A percentile compares a stretch with the other conserved stretches of the same genome.
phyloP scores from a whole-genome alignment of 2,113 vertebrate species.

The Mirza zaza region DNA sequence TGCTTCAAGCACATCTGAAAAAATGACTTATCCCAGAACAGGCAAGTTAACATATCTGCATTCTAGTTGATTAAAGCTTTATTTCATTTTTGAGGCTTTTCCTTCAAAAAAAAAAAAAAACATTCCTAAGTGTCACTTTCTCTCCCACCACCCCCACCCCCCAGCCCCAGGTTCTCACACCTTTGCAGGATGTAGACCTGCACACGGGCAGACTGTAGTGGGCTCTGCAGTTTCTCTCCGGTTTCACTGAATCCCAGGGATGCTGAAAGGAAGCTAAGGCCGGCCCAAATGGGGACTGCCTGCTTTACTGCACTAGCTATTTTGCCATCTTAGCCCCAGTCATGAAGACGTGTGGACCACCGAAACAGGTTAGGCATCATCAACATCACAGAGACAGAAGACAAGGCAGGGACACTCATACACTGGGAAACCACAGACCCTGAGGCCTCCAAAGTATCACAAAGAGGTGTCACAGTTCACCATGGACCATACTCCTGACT shows the following conservation, averaged over 20 bases:
- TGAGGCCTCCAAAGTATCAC: neutral
- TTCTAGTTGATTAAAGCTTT: slow-evolving; percentile 50
- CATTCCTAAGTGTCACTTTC: neutral
- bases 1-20: slow-evolving; percentile 30
- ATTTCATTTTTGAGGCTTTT: slow-evolving; percentile 39
- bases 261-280: neutral
- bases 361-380: neutral
- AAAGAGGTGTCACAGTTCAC: neutral
- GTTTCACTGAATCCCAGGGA: neutral
- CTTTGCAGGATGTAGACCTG: neutral
- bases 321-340: neutral
- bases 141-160: neutral
- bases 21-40: slow-evolving; percentile 16
- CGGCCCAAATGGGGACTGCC: too few species aligned
- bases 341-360: neutral
- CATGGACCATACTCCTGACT: neutral
- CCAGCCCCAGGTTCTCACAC: neutral
- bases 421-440: neutral
- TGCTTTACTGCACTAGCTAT: neutral
- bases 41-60: slow-evolving; percentile 21
- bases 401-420: neutral
- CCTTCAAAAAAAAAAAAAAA: neutral
- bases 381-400: neutral
- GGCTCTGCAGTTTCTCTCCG: neutral
- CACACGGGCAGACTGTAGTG: rapidly evolving